Base-by-base conservation (phyloP, 1,140 invertebrate genomes). In the Alviniconcha marisindica region DNA sequence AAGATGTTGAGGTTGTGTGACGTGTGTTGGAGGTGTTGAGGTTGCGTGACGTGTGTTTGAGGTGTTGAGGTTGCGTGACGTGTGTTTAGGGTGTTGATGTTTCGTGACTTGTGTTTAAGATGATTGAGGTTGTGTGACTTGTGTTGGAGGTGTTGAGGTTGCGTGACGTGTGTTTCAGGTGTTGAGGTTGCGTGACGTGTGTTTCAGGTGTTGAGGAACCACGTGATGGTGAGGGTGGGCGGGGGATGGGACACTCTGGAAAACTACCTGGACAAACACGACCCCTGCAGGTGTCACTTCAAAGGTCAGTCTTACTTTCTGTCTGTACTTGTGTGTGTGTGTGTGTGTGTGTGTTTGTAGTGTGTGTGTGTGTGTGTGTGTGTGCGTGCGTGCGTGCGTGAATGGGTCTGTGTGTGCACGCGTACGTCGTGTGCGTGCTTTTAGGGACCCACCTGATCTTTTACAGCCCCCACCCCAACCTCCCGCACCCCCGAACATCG, bases 181-280 rank as follows among this genome's bases (percentile, higher is more conserved):
- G 90, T 94, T 99, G 31, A 95, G 98, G 38, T 38, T 15, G 10
- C 77, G 44, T 69, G 36, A 63, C 81, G 79, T 83, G 88, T 36
- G 74, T 89, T 93, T 33, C 93, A 98, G 97, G 98, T 99, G 90
- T 94, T 99, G 31, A 95, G 98, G 38, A 98, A 97, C 85, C 98
- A 99, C 94, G 97, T 99, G 77, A 99, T 99, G 98, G 98, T 99
- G 28, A 95, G 98, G 84, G 98, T 99, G 21, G 98, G 98, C 0
- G 98, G 98, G 15, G 98, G 98, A 38, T 99, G 98, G 98, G 98
- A 99, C 92, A 99, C 98, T 0, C 94, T 99, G 33, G 96, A 97
- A 86, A 97, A 99, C 92, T 99, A 98, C 93, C 94, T 99, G 91
- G 97, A 98, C 93, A 98, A 98, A 92, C 98, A 99, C 92, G 98